These are phyloP conservation scores for Erpobdella octoculata DNA, from an alignment of 2,888 invertebrate genomes.

Conservation along the genomic window DNA sequence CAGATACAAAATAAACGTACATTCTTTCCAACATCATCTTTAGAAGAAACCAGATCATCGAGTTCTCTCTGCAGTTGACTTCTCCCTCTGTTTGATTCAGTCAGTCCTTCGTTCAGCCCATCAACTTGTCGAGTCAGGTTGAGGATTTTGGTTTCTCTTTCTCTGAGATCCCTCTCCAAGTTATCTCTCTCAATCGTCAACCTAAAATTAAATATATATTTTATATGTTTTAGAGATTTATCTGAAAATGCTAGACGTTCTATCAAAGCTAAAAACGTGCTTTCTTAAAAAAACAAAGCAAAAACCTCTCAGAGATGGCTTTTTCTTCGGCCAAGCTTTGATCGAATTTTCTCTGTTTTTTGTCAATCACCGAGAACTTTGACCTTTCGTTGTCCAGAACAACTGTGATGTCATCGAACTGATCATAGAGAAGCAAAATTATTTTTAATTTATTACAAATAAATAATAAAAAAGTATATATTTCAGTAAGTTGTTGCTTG, in stretches of 20 bases:
- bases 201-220: constrained; percentile 36
- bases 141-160: constrained; percentile 90
- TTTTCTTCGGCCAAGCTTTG: constrained; percentile 63
- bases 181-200: constrained; percentile 78
- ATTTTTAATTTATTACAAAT: no score
- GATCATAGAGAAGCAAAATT: no score
- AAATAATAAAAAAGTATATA: no score
- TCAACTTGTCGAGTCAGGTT: constrained; percentile 85
- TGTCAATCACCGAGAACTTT: constrained; percentile 78
- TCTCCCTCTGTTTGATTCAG: constrained; percentile 72
- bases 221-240: neutral
- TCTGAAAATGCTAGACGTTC: neutral
- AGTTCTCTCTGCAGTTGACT: constrained; percentile 82
- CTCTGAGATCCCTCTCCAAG: constrained; percentile 86
- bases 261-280: neutral
- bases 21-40: constrained; percentile 96
- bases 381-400: constrained; percentile 85
- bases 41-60: constrained; percentile 89
- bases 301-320: constrained; percentile 50
- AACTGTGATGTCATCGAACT: constrained; percentile 84
- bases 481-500: no score
- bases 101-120: constrained; percentile 76
- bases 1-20: constrained; percentile 47
- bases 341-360: constrained; percentile 97
- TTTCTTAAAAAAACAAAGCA: neutral